These are phyloP conservation scores for Triplophysa bombifrons DNA, from an alignment of 2,797 vertebrate genomes.

Conservation along the genomic window DNA sequence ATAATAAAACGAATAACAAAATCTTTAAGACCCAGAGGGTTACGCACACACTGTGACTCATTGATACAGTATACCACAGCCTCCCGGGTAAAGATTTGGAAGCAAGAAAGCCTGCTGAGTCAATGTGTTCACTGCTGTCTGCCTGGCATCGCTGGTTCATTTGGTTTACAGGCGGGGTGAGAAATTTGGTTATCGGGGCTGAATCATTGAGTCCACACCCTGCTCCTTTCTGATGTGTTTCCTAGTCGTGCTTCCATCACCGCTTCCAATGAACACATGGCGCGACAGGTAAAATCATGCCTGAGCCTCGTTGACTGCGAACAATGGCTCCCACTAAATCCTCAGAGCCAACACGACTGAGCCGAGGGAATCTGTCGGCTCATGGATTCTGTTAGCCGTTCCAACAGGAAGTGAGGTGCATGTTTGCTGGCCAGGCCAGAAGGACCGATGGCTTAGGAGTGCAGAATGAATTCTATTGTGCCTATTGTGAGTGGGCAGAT, in stretches of 20 bases:
- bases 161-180: neutral
- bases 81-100: neutral
- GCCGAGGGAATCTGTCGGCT: slow-evolving; percentile 85
- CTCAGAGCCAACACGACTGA: slow-evolving; percentile 75
- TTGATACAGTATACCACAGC: neutral
- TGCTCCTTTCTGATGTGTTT: slow-evolving; percentile 75
- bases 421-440: slow-evolving; percentile 73
- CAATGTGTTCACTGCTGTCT: slow-evolving; percentile 28
- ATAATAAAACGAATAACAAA: too few relatives aligned
- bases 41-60: neutral
- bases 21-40: too few relatives aligned
- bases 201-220: slow-evolving; percentile 43
- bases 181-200: slow-evolving; percentile 44
- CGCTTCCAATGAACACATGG: slow-evolving; percentile 80
- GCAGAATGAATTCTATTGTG: slow-evolving; percentile 85
- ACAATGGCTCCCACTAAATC: slow-evolving; percentile 87
- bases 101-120: slow-evolving; percentile 26
- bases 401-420: slow-evolving; percentile 87
- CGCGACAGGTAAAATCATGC: slow-evolving; percentile 93
- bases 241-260: slow-evolving; percentile 79
- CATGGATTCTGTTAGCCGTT: slow-evolving; percentile 87
- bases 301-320: slow-evolving; percentile 77
- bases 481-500: slow-evolving; percentile 85
- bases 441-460: slow-evolving; percentile 78
- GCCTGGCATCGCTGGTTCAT: slow-evolving; percentile 13